A percentile compares a stretch with the other conserved stretches of the same genome.
phyloP scores from a whole-genome alignment of 2,113 vertebrate genomes.

The Myotis yumanensis region DNA sequence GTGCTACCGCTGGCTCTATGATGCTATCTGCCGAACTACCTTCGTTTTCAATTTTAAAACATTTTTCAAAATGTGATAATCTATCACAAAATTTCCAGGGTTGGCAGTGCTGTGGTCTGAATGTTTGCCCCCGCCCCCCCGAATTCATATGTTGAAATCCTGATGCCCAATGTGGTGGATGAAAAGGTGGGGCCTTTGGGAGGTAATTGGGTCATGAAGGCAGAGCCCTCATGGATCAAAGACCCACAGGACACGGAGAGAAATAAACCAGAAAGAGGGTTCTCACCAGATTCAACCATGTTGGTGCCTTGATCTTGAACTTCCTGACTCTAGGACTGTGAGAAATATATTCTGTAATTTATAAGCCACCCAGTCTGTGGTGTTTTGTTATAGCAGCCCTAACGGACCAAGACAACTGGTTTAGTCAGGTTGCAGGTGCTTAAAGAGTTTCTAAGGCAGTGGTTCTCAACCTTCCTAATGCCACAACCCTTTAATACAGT shows the following conservation, averaged over 20 bases:
- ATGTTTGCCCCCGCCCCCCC: not conserved
- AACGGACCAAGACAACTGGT: not conserved
- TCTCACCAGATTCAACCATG: not conserved
- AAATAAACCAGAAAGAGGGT: not conserved
- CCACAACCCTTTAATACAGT: too few relatives aligned
- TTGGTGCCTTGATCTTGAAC: not conserved
- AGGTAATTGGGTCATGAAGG: not conserved
- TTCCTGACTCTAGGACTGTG: not conserved
- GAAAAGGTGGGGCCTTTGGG: not conserved
- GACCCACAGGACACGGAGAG: not conserved
- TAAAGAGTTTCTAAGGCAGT: not conserved
- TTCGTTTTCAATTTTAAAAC: constrained; percentile 38
- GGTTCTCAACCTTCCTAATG: too few relatives aligned
- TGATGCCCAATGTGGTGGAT: too few relatives aligned
- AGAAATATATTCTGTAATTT: not conserved
- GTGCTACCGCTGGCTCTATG: not conserved
- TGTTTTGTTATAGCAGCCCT: not conserved
- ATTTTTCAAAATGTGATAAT: not conserved
- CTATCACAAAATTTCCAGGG: not conserved
- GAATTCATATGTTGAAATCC: not conserved
- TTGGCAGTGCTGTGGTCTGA: not conserved
- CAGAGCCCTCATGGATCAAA: too few relatives aligned
- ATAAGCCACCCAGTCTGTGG: not conserved
- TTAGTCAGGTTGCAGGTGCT: not conserved
- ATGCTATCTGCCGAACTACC: not conserved